Evolutionary conservation across 2,888 invertebrate species (phyloP).

Genomic region (Melikaiella ostensackeni): DNA sequence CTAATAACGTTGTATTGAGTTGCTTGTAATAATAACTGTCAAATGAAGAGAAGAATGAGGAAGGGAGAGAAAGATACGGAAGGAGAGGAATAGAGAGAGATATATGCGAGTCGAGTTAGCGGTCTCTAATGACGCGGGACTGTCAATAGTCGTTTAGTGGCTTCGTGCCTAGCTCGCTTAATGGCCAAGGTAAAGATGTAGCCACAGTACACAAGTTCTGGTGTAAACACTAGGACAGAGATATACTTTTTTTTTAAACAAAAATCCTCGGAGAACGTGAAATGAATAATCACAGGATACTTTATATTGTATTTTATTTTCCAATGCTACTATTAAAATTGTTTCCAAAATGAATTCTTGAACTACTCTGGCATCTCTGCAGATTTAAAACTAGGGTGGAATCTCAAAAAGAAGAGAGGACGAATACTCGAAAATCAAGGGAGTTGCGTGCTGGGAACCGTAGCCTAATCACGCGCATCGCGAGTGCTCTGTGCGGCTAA

Average conservation of each 20-base stretch:
- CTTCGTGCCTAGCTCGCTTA: conserved; percentile 45
- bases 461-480: conserved; percentile 45
- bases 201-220: conserved; percentile 43
- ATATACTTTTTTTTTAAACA: conserved; percentile 42
- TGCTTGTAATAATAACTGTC: conserved; percentile 27
- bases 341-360: no score
- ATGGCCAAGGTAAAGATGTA: conserved; percentile 41
- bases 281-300: not conserved
- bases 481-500: conserved; percentile 51
- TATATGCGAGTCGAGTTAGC: conserved; percentile 47
- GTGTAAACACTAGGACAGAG: conserved; percentile 43
- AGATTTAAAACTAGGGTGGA: not conserved
- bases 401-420: not conserved
- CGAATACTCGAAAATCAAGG: not conserved
- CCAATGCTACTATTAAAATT: no score
- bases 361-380: no score
- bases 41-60: conserved; percentile 9
- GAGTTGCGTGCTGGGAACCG: conserved; percentile 32
- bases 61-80: not conserved
- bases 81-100: not conserved
- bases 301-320: no score
- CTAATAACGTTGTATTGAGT: conserved; percentile 28
- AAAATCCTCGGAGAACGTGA: not conserved
- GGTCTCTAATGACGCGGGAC: conserved; percentile 47
- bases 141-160: conserved; percentile 43